Percentiles rank a stretch among this genome's conserved stretches.
These are phyloP conservation scores for Trematocara caparti DNA, from an alignment of 2,797 vertebrate species.

Conservation along the genomic window DNA sequence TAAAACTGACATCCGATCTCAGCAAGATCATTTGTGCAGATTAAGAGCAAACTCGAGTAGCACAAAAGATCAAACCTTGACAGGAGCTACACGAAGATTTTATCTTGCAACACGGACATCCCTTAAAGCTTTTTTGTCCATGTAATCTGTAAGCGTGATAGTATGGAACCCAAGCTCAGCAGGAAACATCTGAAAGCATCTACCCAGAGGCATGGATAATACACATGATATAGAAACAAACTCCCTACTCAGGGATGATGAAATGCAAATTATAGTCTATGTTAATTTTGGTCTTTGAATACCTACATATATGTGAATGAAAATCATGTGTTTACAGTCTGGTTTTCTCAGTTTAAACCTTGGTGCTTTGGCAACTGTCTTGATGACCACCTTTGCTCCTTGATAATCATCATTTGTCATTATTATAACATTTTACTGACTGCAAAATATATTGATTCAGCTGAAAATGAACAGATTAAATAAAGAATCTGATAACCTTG, in stretches of 20 bases:
- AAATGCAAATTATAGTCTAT: background rate
- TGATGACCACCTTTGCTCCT: background rate
- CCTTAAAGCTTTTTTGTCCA: background rate
- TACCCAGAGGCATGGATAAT: background rate
- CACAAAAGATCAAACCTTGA: slow-evolving; percentile 41
- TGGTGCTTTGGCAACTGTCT: background rate
- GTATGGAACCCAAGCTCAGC: background rate
- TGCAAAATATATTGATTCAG: background rate
- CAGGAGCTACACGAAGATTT: slow-evolving; percentile 14
- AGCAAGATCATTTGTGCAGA: slow-evolving; percentile 54
- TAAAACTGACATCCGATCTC: slow-evolving; percentile 51
- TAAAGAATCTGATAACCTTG: background rate
- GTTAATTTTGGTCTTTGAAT: background rate
- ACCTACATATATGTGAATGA: background rate
- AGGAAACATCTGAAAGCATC: background rate
- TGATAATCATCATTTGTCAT: background rate
- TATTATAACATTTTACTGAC: background rate
- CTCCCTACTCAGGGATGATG: background rate
- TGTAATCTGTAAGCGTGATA: background rate
- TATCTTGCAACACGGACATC: slow-evolving; percentile 17
- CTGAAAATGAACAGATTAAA: background rate
- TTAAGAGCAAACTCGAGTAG: slow-evolving; percentile 48
- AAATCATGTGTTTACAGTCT: background rate
- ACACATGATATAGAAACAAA: background rate
- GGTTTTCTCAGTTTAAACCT: background rate